Evolutionary conservation across 2,797 vertebrate genomes (phyloP).

Genomic region (Lutra lutra): DNA sequence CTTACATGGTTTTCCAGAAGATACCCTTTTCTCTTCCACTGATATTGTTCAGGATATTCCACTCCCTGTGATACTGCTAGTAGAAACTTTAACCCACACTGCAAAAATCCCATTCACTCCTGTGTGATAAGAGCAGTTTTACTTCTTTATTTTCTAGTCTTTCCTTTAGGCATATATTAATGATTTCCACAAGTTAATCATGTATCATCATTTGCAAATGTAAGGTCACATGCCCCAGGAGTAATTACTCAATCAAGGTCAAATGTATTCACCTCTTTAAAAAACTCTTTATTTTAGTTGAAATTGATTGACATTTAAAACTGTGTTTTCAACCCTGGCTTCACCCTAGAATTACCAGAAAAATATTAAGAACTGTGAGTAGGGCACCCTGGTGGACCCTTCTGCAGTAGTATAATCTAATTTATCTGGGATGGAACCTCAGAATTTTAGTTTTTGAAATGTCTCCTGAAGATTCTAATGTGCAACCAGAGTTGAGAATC

Average conservation of each 20-base stretch:
- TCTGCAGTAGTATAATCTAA: background rate
- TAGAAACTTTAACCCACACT: slow-evolving; percentile 4
- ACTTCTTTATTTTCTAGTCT: slow-evolving; percentile 39
- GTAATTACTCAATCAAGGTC: slow-evolving; percentile 46
- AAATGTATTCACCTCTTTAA: slow-evolving; percentile 27
- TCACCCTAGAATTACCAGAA: background rate
- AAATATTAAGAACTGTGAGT: background rate
- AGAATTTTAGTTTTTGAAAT: slow-evolving; percentile 26
- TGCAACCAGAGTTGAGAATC: background rate
- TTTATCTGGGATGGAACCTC: background rate
- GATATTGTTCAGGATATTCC: background rate
- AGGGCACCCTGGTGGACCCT: accelerated
- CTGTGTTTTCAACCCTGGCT: background rate
- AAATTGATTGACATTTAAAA: slow-evolving; percentile 37
- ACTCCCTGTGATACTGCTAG: background rate
- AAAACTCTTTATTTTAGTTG: slow-evolving; percentile 8
- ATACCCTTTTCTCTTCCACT: background rate
- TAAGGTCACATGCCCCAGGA: background rate
- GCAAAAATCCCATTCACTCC: slow-evolving; percentile 35
- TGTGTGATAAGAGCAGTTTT: background rate
- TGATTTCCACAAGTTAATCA: slow-evolving; percentile 41
- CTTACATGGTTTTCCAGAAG: background rate
- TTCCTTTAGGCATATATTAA: slow-evolving; percentile 34
- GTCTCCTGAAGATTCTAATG: background rate
- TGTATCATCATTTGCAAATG: slow-evolving; percentile 30